These are phyloP conservation scores for Bufo bufo DNA, from an alignment of 2,113 vertebrate species.

Conservation along the genomic window DNA sequence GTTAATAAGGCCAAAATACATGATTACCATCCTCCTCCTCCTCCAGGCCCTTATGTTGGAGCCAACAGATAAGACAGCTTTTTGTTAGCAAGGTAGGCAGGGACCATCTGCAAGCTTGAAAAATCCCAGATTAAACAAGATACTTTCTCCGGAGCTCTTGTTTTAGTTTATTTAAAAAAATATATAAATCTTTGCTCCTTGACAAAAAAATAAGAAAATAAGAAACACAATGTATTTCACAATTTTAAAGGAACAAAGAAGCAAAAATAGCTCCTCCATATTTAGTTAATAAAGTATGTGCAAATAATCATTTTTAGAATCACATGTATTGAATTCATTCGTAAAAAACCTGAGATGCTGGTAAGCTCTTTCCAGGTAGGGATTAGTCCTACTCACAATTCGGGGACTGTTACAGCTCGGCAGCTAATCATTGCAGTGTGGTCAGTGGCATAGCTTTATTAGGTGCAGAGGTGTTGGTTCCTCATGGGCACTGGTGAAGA, in stretches of 20 bases:
- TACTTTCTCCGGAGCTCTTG: slow-evolving; percentile 45
- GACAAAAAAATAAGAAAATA: not conserved
- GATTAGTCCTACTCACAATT: not conserved
- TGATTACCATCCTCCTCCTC: slow-evolving; percentile 46
- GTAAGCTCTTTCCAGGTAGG: not conserved
- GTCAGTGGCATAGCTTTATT: too few species aligned
- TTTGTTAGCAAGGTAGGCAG: slow-evolving; percentile 57
- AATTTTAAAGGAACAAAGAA: not conserved
- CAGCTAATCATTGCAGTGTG: too few species aligned
- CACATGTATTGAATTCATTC: not conserved
- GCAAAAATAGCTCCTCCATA: too few species aligned
- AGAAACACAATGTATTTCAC: not conserved
- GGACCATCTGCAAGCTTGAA: slow-evolving; percentile 63
- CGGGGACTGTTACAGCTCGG: too few species aligned
- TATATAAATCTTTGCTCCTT: not conserved
- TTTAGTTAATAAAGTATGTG: not conserved
- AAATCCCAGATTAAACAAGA: slow-evolving; percentile 62
- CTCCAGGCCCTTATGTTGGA: slow-evolving; percentile 49
- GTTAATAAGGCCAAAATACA: slow-evolving; percentile 26
- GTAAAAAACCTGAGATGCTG: not conserved
- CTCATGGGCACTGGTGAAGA: too few species aligned
- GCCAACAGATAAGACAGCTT: slow-evolving; percentile 58
- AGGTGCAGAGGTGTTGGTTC: too few species aligned
- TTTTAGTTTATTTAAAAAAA: slow-evolving; percentile 24
- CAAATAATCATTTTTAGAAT: not conserved